Evolutionary conservation across 1,140 invertebrate genomes (phyloP), one percentile per base, ranked within the genome.

Genomic region (Meloidogyne exigua): DNA sequence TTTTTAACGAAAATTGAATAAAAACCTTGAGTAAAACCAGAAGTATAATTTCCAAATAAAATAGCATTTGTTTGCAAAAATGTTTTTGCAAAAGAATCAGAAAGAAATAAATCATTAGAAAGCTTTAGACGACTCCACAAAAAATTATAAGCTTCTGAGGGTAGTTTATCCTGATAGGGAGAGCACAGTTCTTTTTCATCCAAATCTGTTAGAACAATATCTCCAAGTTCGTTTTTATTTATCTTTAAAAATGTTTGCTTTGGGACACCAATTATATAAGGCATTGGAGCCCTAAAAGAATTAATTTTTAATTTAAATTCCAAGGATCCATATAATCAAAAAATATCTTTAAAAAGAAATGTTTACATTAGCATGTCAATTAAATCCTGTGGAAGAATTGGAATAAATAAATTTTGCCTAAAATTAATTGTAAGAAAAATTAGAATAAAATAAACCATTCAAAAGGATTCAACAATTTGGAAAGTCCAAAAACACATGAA

Each of bases 261-360:
- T 25, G 84, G 84, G n/a, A 86, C 84, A 11, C 84, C 84, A 63
- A 85, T 85, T 21, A 85, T 21, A 72, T 83, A 85, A 3, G 84
- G 84, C 84, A 85, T 85, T 25, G 84, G 84, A 49, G 84, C 84
- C 78, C 81, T 82, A 39, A 81, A 82, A 66, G n/a, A n/a, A n/a
- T n/a, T n/a, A n/a, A 80, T 66, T 3, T 32, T 32, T 32, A 32
- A 32, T n/a, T n/a, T n/a, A n/a, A n/a, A n/a, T n/a, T n/a, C n/a
- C n/a, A n/a, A n/a, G n/a, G n/a, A n/a, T n/a, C n/a, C n/a, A n/a
- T n/a, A n/a, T n/a, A n/a, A n/a, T 39, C 78, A 76, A 26, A 36
- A 28, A 44, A 7, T 49, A 15, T 44, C 18, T 44, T 44, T 23
- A 26, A 36, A n/a, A 64, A 66, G 2, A 21, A 67, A 42, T 18